Percentiles rank a stretch among this genome's conserved stretches.
Evolutionary conservation across 2,797 vertebrate genomes (phyloP).

Genomic region (Urocyon cinereoargenteus): DNA sequence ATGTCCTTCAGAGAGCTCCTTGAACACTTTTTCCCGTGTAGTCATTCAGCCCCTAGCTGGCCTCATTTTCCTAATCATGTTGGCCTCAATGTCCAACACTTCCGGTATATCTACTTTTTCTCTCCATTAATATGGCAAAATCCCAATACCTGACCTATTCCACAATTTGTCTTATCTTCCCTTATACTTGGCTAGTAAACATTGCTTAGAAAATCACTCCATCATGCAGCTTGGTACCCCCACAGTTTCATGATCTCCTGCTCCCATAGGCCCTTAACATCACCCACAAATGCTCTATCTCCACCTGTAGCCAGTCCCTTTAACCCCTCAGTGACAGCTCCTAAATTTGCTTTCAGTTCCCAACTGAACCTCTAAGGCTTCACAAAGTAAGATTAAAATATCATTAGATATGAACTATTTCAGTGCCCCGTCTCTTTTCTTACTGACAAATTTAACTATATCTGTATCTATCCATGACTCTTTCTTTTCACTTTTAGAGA

Average conservation of each 20-base stretch:
- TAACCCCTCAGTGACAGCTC: neutral
- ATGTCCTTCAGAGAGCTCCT: neutral
- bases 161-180: neutral
- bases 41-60: neutral
- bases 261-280: neutral
- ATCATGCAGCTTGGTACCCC: neutral
- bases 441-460: neutral
- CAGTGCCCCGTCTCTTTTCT: neutral
- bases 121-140: neutral
- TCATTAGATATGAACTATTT: neutral
- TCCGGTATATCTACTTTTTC: neutral
- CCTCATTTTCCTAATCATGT: neutral
- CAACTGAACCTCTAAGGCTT: neutral
- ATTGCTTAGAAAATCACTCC: neutral
- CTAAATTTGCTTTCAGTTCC: neutral
- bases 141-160: neutral
- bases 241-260: neutral
- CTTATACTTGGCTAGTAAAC: neutral
- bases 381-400: neutral
- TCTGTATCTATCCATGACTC: neutral
- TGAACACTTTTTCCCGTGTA: neutral
- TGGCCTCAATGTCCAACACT: neutral
- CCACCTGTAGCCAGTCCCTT: neutral
- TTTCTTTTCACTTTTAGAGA: neutral
- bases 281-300: neutral